phyloP scores from a whole-genome alignment of 2,113 vertebrate genomes.

The Hydrolagus affinis region DNA sequence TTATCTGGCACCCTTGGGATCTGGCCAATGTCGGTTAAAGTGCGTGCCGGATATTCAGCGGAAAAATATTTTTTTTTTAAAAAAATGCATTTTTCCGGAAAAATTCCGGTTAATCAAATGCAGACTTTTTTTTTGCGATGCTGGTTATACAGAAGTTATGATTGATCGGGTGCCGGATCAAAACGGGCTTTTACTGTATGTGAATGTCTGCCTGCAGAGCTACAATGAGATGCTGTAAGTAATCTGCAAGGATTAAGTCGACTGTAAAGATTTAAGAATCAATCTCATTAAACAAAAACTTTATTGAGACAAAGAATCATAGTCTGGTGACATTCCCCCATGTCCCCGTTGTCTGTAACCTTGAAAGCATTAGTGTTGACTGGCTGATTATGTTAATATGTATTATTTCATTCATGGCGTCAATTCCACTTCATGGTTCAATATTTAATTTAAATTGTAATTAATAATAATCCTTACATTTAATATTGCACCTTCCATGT shows the following conservation, averaged over 20 bases:
- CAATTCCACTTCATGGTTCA: neutral
- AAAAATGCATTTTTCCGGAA: no score
- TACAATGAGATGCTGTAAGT: neutral
- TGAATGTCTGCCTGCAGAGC: neutral
- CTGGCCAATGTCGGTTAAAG: no score
- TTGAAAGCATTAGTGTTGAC: neutral
- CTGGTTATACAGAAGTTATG: no score
- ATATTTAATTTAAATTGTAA: neutral
- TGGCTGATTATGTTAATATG: neutral
- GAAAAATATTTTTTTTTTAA: no score
- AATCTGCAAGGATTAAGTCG: neutral
- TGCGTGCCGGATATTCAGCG: no score
- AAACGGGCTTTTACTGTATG: no score
- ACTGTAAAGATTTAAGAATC: neutral
- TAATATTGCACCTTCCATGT: neutral
- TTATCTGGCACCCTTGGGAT: no score
- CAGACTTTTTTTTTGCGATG: no score
- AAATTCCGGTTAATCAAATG: no score
- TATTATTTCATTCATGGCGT: neutral
- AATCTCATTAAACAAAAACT: neutral
- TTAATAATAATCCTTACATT: neutral
- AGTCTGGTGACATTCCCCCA: no score
- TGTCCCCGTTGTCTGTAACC: no score
- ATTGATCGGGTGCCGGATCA: no score
- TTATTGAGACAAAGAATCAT: neutral